Percentiles rank a stretch among this genome's conserved stretches.
phyloP scores from a whole-genome alignment of 2,888 invertebrate genomes.

The Harpagoxenus sublaevis region DNA sequence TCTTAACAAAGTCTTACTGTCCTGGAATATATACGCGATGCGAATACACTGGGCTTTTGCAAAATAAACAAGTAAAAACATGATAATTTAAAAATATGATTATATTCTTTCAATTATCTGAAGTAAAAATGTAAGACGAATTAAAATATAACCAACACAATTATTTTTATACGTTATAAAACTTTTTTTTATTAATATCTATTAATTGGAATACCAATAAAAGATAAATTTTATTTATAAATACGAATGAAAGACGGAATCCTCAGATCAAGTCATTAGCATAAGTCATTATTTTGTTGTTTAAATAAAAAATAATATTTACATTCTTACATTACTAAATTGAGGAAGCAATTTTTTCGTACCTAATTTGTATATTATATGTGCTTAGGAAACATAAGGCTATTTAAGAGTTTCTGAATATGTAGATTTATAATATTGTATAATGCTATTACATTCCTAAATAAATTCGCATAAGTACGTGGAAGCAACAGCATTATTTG shows the following conservation, averaged over 20 bases:
- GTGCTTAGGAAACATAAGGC: conserved; percentile 12
- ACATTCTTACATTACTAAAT: conserved; percentile 26
- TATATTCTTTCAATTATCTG: conserved; percentile 2
- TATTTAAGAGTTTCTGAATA: conserved; percentile 29
- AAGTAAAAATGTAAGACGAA: background rate
- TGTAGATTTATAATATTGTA: conserved; percentile 25
- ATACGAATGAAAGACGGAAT: background rate
- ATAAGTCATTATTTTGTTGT: conserved; percentile 17
- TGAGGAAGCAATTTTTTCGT: conserved; percentile 7
- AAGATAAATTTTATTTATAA: conserved; percentile 12
- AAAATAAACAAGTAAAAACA: conserved; percentile 3
- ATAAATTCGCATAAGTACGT: conserved; percentile 40
- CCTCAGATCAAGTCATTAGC: background rate
- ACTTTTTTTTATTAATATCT: background rate
- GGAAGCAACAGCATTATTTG: conserved; percentile 36
- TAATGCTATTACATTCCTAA: conserved; percentile 6
- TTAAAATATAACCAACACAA: conserved; percentile 1
- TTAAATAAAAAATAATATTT: conserved; percentile 28
- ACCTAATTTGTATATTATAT: conserved; percentile 1
- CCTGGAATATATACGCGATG: background rate
- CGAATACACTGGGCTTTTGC: background rate
- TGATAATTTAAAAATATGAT: background rate
- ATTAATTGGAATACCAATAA: background rate
- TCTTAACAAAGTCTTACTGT: background rate
- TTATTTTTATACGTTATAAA: background rate